phyloP scores from a whole-genome alignment of 2,113 vertebrate genomes.

The Perognathus longimembris region DNA sequence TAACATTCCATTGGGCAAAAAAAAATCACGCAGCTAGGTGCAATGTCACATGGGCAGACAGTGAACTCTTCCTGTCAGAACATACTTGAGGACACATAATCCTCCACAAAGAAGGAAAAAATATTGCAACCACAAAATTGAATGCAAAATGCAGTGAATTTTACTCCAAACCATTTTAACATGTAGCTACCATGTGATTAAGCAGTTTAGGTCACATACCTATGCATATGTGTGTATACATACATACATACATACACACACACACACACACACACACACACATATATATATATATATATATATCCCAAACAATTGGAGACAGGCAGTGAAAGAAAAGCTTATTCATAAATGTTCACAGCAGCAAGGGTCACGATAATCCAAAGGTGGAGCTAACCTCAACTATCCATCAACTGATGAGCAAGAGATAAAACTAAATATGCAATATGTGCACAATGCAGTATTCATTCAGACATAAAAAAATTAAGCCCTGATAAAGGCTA shows the following conservation, averaged over 20 bases:
- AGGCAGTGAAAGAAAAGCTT: not conserved
- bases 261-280: too few species aligned
- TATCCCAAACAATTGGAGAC: not conserved
- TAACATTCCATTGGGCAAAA: not conserved
- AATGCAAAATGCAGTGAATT: not conserved
- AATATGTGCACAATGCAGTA: not conserved
- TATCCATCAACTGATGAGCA: not conserved
- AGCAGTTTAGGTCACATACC: not conserved
- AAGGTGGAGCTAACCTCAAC: not conserved
- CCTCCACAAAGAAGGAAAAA: not conserved
- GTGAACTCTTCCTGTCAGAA: not conserved
- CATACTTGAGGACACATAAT: fast-evolving
- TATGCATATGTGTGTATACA: not conserved
- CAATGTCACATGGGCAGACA: not conserved
- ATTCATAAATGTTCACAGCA: not conserved
- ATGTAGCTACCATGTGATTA: not conserved
- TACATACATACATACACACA: too few species aligned
- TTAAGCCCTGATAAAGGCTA: not conserved
- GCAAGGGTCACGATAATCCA: not conserved
- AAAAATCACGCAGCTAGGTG: not conserved
- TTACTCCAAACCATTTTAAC: not conserved
- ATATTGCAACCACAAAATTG: not conserved
- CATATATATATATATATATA: not conserved
- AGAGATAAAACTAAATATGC: not conserved
- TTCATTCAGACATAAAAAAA: not conserved